phyloP scores from a whole-genome alignment of 2,888 invertebrate genomes.

The Sylvicola cinctus region DNA sequence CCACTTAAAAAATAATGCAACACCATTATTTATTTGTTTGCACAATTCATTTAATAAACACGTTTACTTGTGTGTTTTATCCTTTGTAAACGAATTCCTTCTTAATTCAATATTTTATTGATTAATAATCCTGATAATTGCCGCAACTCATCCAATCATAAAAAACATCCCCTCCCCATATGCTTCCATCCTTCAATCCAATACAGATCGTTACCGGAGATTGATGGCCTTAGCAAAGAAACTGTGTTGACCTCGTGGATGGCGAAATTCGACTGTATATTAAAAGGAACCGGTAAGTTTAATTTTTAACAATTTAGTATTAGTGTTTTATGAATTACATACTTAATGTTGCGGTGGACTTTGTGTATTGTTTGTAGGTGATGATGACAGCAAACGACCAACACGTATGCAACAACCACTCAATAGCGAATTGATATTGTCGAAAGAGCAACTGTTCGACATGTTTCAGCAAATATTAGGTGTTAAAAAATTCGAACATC shows the following conservation, averaged over 20 bases:
- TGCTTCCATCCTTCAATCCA: too few species aligned
- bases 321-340: too few species aligned
- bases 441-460: constrained; percentile 98
- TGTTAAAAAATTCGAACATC: constrained; percentile 99
- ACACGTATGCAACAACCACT: constrained; percentile 71
- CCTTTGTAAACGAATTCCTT: too few species aligned
- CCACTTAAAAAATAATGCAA: too few species aligned
- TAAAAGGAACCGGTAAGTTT: constrained; percentile 56
- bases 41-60: too few species aligned
- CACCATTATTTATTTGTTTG: too few species aligned
- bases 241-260: constrained; percentile 98
- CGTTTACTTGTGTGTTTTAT: too few species aligned
- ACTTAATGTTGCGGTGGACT: not conserved
- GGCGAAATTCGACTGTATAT: constrained; percentile 97
- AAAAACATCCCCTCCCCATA: too few species aligned
- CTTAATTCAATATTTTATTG: too few species aligned
- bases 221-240: constrained; percentile 97
- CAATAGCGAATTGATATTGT: constrained; percentile 85
- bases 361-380: constrained; percentile 33
- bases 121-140: too few species aligned
- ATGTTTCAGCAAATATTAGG: constrained; percentile 99
- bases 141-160: too few species aligned
- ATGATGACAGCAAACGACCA: constrained; percentile 73
- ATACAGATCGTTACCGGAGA: constrained; percentile 84
- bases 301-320: not conserved